These are phyloP conservation scores for Tineola bisselliella DNA, from an alignment of 2,888 invertebrate genomes.

Conservation along the genomic window DNA sequence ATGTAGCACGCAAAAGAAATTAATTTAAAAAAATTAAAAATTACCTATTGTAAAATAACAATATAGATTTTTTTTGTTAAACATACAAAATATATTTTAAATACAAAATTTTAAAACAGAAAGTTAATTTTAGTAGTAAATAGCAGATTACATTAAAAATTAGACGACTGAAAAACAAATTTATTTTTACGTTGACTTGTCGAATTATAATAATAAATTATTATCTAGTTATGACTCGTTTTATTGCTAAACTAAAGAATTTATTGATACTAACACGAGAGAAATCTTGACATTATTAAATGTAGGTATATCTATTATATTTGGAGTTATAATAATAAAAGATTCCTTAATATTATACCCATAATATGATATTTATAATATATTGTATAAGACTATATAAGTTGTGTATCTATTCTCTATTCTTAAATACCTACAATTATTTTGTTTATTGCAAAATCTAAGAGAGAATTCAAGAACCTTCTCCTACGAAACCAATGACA, in stretches of 20 bases:
- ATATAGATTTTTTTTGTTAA: no score
- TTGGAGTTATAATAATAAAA: not conserved
- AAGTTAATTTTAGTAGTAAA: not conserved
- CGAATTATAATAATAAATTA: constrained; percentile 12
- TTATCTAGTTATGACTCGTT: constrained; percentile 2
- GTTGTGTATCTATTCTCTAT: no score
- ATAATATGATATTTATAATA: not conserved
- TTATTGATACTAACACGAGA: not conserved
- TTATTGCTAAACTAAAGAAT: not conserved
- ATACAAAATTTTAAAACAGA: no score
- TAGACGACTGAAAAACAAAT: constrained; percentile 22
- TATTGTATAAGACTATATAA: not conserved
- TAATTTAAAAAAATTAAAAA: no score
- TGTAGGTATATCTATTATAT: not conserved
- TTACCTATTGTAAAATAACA: no score
- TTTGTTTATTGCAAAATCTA: no score
- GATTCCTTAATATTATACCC: not conserved
- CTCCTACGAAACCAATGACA: constrained; percentile 16
- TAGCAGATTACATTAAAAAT: constrained; percentile 8
- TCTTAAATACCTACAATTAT: no score
- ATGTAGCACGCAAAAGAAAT: not conserved
- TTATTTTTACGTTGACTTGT: constrained; percentile 26
- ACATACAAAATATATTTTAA: no score
- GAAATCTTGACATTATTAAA: not conserved
- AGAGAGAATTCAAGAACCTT: no score